These are phyloP conservation scores for Etheostoma spectabile DNA, from an alignment of 2,113 vertebrate genomes.

Conservation along the genomic window DNA sequence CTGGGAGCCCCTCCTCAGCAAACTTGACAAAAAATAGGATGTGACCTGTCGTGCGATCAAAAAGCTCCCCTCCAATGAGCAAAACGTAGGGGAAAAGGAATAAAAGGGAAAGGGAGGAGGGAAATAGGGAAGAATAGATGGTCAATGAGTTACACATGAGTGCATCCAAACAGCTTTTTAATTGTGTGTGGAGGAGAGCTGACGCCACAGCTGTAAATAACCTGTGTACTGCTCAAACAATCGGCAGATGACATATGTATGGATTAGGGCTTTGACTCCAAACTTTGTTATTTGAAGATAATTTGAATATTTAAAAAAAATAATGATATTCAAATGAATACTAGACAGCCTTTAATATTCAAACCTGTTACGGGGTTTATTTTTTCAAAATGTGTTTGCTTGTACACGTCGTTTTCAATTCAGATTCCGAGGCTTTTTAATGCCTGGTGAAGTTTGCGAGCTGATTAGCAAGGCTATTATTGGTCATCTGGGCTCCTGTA, in stretches of 20 bases:
- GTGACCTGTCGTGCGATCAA: conserved; percentile 37
- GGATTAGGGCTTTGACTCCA: not conserved
- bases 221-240: conserved; percentile 1
- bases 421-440: no score
- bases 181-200: conserved; percentile 43
- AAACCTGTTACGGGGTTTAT: no score
- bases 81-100: conserved; percentile 13
- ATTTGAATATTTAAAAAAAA: no score
- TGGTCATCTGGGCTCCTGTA: no score
- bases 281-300: no score
- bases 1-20: conserved; percentile 25
- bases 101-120: not conserved
- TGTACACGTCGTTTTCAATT: no score
- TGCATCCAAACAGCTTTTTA: conserved; percentile 49
- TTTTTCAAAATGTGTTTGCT: no score
- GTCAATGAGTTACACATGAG: conserved; percentile 23
- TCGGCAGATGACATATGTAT: not conserved
- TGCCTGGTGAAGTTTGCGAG: no score
- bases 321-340: no score
- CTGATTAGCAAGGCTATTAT: no score
- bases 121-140: conserved; percentile 6
- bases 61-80: conserved; percentile 26
- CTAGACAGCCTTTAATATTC: no score
- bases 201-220: conserved; percentile 55
- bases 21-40: conserved; percentile 55